Percentiles rank a stretch among this genome's conserved stretches.
Conservation (phyloP, 2,797 vertebrate species). For the Sus cebifrons region DNA sequence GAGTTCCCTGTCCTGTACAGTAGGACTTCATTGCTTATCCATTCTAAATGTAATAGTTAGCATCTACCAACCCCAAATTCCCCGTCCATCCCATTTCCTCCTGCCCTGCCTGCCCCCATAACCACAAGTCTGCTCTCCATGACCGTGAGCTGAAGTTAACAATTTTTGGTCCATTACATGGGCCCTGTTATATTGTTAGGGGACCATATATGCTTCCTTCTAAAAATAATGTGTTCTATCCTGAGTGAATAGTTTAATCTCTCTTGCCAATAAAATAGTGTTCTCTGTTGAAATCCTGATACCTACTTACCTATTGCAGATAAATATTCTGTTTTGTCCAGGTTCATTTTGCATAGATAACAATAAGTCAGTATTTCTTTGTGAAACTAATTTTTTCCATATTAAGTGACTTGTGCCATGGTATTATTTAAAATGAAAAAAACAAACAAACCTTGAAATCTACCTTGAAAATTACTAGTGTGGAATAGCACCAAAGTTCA, state of each 20-base stretch:
- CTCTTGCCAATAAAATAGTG: background rate
- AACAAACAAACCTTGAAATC: background rate
- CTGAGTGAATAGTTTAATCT: slow-evolving; percentile 50
- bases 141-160: background rate
- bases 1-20: too few relatives aligned
- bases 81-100: too few relatives aligned
- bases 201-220: background rate
- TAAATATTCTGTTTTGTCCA: slow-evolving; percentile 46
- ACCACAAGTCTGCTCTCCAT: too few relatives aligned
- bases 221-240: slow-evolving; percentile 39
- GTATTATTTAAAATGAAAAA: slow-evolving; percentile 44
- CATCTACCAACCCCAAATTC: too few relatives aligned
- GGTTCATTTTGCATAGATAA: slow-evolving; percentile 15
- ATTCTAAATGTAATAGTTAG: too few relatives aligned
- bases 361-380: slow-evolving; percentile 34
- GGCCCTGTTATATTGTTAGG: background rate
- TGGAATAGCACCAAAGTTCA: background rate
- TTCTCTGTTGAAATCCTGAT: slow-evolving; percentile 54
- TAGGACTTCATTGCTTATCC: too few relatives aligned
- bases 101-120: too few relatives aligned
- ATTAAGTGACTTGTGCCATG: slow-evolving; percentile 31
- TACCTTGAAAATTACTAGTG: slow-evolving; percentile 25
- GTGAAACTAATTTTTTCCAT: slow-evolving; percentile 30
- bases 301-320: background rate
- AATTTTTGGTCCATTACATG: background rate